A percentile compares a stretch with the other conserved stretches of the same genome.
Conservation (phyloP, 1,140 invertebrate genomes). For the Anoplophora glabripennis region DNA sequence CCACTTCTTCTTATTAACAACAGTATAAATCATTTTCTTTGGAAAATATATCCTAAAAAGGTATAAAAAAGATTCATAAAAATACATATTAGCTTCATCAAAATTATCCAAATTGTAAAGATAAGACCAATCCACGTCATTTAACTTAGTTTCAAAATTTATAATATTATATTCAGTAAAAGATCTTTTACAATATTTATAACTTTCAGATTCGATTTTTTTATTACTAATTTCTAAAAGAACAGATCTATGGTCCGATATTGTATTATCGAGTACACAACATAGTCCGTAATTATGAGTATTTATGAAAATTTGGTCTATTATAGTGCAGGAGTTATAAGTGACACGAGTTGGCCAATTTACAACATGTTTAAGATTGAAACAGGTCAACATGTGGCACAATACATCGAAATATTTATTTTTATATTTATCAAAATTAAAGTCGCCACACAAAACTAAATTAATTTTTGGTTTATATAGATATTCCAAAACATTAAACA, state of each 20-base stretch:
- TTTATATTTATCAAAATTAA: slow-evolving; percentile 5
- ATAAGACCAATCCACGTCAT: background rate
- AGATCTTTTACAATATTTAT: background rate
- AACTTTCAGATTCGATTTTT: background rate
- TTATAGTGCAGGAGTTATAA: background rate
- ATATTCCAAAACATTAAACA: background rate
- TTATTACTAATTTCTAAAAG: background rate
- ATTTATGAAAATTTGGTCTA: slow-evolving; percentile 6
- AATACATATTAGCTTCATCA: background rate
- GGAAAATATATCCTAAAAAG: background rate
- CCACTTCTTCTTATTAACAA: background rate
- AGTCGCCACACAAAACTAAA: background rate
- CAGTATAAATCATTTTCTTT: background rate
- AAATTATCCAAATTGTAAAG: background rate
- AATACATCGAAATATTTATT: background rate
- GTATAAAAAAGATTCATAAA: background rate
- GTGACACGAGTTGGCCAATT: slow-evolving; percentile 1
- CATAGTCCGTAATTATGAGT: background rate
- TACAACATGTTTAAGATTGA: background rate
- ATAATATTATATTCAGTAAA: slow-evolving; percentile 2
- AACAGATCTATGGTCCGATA: slow-evolving; percentile 1
- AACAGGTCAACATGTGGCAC: background rate
- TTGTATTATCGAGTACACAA: slow-evolving; percentile 1
- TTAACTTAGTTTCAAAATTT: background rate
- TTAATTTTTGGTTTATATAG: slow-evolving; percentile 1